Base-by-base conservation (phyloP, 1,140 invertebrate genomes). In the Aricia agestis region DNA sequence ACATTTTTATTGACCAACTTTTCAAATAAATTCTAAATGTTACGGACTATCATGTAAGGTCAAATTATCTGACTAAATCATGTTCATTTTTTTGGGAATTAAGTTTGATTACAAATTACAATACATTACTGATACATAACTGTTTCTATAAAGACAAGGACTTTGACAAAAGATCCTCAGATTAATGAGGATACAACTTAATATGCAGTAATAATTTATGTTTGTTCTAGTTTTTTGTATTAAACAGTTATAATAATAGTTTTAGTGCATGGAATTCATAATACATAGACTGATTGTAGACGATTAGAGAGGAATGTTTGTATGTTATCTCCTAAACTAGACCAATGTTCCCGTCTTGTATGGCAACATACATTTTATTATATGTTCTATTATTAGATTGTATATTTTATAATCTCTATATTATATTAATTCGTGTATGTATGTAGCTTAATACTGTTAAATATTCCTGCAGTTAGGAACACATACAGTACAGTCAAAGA, bases 301-400 rank as follows among this genome's bases (percentile, higher is more conserved):
- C 19, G 19, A 63, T 18, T 19, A 63, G 59, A 25, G 25, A 19
- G 17, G 59, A 11, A 63, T 25, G 59, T 63, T 63, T 63, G 59
- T 63, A 63, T 63, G 59, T 63, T 19, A 59, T 25, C 59, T 63
- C 59, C 59, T 25, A 25, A 19, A 59, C 58, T 59, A 63, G 59
- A 25, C 59, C 59, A 63, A 63, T 63, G 18, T 63, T 19, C 59
- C 19, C 17, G 59, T 63, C 18, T 63, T 63, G 17, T 19, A 63
- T 63, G 59, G 18, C 59, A 17, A 63, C 59, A 10, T 63, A 63
- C 17, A 63, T 9, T 63, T 19, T 63, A 52, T 19, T 25, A 25
- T 63, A 59, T 59, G 19, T 59, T 18, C 18, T 18, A 6, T 59
- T 59, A 59, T 63, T 63, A 63, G 45, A 52, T 6, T 45, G 42